Percentiles rank a stretch among this genome's conserved stretches.
Evolutionary conservation across 1,140 invertebrate species (phyloP).

Genomic region (Eulimnadia texana): DNA sequence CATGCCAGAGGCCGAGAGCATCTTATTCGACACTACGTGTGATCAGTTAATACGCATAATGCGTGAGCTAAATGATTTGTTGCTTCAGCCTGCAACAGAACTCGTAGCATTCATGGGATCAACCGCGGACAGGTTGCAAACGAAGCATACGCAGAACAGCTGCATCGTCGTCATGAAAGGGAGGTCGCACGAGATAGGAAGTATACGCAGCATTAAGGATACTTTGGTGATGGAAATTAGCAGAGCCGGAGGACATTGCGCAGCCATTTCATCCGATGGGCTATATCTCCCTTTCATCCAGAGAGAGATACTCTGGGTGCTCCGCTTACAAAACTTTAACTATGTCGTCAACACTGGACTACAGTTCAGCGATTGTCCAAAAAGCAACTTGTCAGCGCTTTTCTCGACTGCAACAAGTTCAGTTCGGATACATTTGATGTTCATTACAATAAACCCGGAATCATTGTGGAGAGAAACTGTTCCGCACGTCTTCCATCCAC

Average conservation of each 20-base stretch:
- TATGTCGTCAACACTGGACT: background rate
- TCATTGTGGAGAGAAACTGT: background rate
- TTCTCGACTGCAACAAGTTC: background rate
- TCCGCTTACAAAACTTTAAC: background rate
- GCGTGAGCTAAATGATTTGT: too few relatives aligned
- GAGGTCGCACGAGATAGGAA: too few relatives aligned
- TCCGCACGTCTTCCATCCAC: too few relatives aligned
- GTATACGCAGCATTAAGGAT: background rate
- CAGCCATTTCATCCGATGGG: background rate
- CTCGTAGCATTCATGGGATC: too few relatives aligned
- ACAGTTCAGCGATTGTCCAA: background rate
- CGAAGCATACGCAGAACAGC: too few relatives aligned
- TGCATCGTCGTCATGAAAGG: too few relatives aligned
- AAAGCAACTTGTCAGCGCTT: background rate
- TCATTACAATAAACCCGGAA: background rate
- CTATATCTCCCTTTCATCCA: background rate
- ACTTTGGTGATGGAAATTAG: background rate
- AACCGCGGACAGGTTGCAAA: too few relatives aligned
- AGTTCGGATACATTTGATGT: background rate
- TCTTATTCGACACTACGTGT: too few relatives aligned
- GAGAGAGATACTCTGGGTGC: background rate
- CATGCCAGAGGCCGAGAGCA: too few relatives aligned
- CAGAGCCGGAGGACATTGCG: background rate
- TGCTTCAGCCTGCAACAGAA: too few relatives aligned
- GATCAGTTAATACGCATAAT: too few relatives aligned